Evolutionary conservation across 2,888 invertebrate species (phyloP), one percentile per base, ranked within the genome.

Genomic region (Luperina nickerlii): DNA sequence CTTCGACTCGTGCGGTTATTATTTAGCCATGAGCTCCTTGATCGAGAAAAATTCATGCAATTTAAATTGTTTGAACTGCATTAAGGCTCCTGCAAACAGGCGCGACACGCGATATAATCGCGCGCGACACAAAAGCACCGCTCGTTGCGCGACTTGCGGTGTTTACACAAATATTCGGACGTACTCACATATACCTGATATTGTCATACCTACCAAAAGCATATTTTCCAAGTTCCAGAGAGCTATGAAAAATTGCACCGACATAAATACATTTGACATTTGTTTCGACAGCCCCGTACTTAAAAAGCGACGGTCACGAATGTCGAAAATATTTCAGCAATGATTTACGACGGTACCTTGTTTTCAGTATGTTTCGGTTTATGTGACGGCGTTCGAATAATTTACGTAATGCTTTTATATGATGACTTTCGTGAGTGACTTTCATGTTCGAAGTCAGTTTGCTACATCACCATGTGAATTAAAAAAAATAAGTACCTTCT

Each of bases 241-340:
- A 67, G 68, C 62, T 65, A 81, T 85, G 85, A 85, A 77, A 88
- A 83, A 89, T 89, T 42, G 65, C 74, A 80, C 8, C 54, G 70
- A 73, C 85, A 78, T 74, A 87, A 89, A 89, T 78, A 82, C 76
- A 68, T 88, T 68, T 69, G 79, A 82, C 86, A 86, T 89, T 80
- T 79, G 78, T 81, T 83, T 74, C 77, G 68, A 69, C 77, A 76
- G 45, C 54, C 24, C 57, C 69, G 65, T 82, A 79, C 76, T 63
- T 82, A 66, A 69, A 87, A 82, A 13, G 68, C 63, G 77, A 60
- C 74, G 65, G 75, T 57, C 74, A 74, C 65, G 60, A 81, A 86
- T 87, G 87, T 84, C 79, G 79, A 84, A 89, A 89, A 86, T 84
- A 86, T 89, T 88, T 87, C 73, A 86, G 73, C 27, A 38, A 78